Percentiles rank a stretch among this genome's conserved stretches.
phyloP scores from a whole-genome alignment of 2,888 invertebrate species.

The Drosophila flavopinicola region DNA sequence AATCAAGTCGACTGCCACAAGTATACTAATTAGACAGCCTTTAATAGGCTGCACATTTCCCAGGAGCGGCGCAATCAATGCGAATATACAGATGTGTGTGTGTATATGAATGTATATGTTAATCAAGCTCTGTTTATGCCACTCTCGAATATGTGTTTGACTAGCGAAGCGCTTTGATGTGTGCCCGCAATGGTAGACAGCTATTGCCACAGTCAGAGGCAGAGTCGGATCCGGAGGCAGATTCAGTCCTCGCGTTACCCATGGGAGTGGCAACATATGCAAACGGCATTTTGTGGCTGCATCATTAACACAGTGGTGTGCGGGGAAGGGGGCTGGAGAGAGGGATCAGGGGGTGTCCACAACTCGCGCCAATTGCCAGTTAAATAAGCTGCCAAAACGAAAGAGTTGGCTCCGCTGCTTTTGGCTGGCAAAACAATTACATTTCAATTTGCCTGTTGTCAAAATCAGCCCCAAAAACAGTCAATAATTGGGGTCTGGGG shows the following conservation, averaged over 20 bases:
- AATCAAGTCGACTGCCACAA: background rate
- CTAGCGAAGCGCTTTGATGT: constrained; percentile 67
- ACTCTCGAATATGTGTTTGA: constrained; percentile 50
- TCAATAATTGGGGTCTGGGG: constrained; percentile 16
- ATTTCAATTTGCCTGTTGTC: constrained; percentile 75
- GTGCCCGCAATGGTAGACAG: constrained; percentile 24
- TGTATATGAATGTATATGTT: background rate
- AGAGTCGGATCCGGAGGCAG: background rate
- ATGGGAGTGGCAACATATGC: constrained; percentile 73
- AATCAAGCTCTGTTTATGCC: constrained; percentile 28
- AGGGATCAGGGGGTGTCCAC: background rate
- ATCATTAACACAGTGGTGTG: constrained; percentile 63
- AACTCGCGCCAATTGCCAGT: constrained; percentile 33
- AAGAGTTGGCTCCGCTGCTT: constrained; percentile 26
- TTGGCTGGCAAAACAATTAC: constrained; percentile 71
- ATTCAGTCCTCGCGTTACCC: constrained; percentile 31
- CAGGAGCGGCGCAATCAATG: constrained; percentile 33
- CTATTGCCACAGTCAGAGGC: constrained; percentile 2
- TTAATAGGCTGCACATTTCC: background rate
- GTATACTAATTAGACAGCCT: constrained; percentile 11
- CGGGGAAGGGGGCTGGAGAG: background rate
- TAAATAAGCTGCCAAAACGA: constrained; percentile 46
- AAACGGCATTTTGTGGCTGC: constrained; percentile 77
- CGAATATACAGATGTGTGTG: constrained; percentile 10
- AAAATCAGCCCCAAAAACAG: constrained; percentile 59